phyloP scores from a whole-genome alignment of 2,113 vertebrate genomes.

The Leucosticte australis region DNA sequence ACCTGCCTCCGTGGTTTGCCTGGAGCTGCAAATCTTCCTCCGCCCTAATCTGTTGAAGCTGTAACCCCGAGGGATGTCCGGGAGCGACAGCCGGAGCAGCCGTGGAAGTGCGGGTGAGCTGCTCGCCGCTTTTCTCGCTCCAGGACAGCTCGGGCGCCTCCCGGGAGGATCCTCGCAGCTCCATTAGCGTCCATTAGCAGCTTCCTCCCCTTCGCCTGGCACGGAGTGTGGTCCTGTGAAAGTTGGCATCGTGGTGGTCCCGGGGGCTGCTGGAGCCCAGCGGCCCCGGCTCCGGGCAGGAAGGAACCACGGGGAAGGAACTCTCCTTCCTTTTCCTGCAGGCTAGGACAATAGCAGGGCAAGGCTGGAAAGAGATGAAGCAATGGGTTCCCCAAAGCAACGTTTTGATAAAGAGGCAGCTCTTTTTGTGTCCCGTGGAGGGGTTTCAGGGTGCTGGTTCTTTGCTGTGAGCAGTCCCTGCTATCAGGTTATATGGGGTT shows the following conservation, averaged over 20 bases:
- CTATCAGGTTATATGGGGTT: not conserved
- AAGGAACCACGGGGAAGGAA: not conserved
- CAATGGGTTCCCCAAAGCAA: not conserved
- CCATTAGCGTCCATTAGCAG: conserved; percentile 40
- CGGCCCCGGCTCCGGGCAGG: not conserved
- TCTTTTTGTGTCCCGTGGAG: no score
- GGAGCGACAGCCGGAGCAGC: not conserved
- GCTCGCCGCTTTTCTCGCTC: not conserved
- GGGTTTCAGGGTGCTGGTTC: rapidly evolving
- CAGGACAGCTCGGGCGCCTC: not conserved
- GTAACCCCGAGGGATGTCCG: not conserved
- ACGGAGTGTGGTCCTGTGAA: not conserved
- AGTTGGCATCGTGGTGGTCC: not conserved
- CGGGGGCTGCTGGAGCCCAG: not conserved
- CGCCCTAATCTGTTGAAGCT: not conserved
- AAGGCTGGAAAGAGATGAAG: not conserved
- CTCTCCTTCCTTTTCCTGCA: conserved; percentile 7
- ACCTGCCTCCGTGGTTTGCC: not conserved
- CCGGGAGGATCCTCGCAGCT: not conserved
- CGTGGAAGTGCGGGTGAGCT: not conserved
- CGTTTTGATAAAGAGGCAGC: not conserved
- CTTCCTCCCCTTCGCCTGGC: not conserved
- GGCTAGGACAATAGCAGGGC: not conserved
- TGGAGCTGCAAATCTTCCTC: not conserved
- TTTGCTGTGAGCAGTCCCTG: not conserved